A percentile compares a stretch with the other conserved stretches of the same genome.
Evolutionary conservation across 2,888 invertebrate species (phyloP).

Genomic region (Isoperla grammatica): DNA sequence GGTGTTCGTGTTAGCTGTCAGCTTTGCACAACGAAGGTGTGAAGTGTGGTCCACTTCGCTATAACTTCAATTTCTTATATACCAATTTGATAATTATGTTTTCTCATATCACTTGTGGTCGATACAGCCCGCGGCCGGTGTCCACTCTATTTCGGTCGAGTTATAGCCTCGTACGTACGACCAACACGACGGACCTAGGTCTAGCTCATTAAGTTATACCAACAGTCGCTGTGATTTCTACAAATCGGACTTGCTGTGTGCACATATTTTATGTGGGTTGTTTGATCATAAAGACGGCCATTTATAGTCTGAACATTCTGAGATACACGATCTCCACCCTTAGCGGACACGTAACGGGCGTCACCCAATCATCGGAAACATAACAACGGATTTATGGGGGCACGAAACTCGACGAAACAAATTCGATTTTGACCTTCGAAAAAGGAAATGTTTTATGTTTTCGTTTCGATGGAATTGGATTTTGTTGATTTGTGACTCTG

Average conservation of each 20-base stretch:
- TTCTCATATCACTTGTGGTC: no score
- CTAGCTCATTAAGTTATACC: neutral
- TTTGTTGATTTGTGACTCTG: neutral
- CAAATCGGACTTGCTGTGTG: neutral
- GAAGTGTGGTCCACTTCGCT: no score
- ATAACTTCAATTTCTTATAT: no score
- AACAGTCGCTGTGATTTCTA: neutral
- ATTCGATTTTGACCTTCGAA: slow-evolving; percentile 11
- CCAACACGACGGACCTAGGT: neutral
- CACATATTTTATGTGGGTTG: slow-evolving; percentile 12
- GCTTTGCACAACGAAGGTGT: no score
- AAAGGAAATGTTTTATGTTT: neutral
- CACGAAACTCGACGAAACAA: slow-evolving; percentile 2
- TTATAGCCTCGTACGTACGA: neutral
- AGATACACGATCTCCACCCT: slow-evolving; percentile 5
- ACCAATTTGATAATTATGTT: no score
- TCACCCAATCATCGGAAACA: slow-evolving; percentile 9
- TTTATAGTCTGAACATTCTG: slow-evolving; percentile 8
- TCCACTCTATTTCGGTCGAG: neutral
- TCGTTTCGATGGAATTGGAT: neutral
- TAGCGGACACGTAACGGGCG: slow-evolving; percentile 14
- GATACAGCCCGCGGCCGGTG: no score
- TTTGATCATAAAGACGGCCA: slow-evolving; percentile 14
- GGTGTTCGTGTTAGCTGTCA: no score
- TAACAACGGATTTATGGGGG: slow-evolving; percentile 7